phyloP scores from a whole-genome alignment of 2,113 vertebrate species.

The Mungos mungo region DNA sequence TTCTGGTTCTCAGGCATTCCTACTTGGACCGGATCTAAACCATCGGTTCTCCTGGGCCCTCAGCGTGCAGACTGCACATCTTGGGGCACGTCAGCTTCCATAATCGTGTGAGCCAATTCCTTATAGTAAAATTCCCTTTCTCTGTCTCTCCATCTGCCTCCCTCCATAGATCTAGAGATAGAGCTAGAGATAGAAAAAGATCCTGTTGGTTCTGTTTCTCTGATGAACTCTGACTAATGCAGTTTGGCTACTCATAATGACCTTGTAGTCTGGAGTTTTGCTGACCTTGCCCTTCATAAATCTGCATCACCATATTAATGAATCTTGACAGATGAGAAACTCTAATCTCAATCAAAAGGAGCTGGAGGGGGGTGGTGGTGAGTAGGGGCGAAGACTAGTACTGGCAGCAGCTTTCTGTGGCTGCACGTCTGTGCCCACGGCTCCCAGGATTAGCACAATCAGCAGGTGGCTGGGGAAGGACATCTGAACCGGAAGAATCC shows the following conservation, averaged over 20 bases:
- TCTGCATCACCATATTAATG: constrained; percentile 21
- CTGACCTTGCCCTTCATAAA: constrained; percentile 23
- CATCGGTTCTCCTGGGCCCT: neutral
- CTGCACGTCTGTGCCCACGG: neutral
- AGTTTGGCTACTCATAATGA: neutral
- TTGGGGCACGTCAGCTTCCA: neutral
- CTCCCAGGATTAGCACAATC: constrained; percentile 25
- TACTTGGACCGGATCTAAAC: neutral
- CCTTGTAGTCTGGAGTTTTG: neutral
- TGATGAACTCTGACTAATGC: neutral
- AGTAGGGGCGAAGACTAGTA: no score
- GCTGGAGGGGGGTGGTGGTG: neutral
- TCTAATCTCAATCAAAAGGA: constrained; percentile 38
- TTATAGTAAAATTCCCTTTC: neutral
- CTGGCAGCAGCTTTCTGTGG: neutral
- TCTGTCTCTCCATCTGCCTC: neutral
- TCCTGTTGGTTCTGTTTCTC: neutral
- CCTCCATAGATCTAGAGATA: neutral
- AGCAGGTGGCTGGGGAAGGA: constrained; percentile 72
- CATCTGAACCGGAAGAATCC: constrained; percentile 70
- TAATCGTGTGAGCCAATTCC: neutral
- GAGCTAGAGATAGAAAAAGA: neutral
- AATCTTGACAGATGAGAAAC: constrained; percentile 27
- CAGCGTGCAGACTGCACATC: neutral
- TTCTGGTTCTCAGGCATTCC: neutral